These are phyloP conservation scores for Salvelinus sp. DNA, from an alignment of 2,113 vertebrate genomes.

Conservation along the genomic window DNA sequence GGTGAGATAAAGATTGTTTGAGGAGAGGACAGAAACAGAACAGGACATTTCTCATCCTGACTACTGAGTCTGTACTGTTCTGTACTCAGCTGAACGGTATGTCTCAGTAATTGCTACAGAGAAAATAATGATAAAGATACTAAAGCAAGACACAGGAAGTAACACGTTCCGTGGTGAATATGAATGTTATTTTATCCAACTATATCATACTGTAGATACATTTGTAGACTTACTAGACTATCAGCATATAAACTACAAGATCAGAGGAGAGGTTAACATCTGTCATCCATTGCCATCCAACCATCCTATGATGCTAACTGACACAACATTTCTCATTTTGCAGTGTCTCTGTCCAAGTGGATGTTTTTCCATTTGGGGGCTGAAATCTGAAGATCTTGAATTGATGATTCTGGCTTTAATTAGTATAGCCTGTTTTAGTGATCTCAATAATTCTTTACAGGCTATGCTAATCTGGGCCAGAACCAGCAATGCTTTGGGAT, in stretches of 20 bases:
- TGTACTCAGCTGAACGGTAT: background rate
- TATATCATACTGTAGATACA: background rate
- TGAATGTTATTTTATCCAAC: background rate
- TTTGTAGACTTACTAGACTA: background rate
- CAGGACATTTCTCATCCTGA: background rate
- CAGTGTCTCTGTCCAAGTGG: constrained; percentile 30
- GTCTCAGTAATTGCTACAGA: background rate
- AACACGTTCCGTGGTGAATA: background rate
- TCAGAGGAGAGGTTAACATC: background rate
- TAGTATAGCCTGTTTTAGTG: constrained; percentile 87
- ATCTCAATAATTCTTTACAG: constrained; percentile 83
- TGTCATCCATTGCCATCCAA: constrained; percentile 1
- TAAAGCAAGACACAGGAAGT: background rate
- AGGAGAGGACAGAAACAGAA: background rate
- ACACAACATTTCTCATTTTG: constrained; percentile 12
- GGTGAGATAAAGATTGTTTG: background rate
- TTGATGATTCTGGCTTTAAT: constrained; percentile 80
- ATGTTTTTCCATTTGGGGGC: constrained; percentile 17
- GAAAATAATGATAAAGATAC: background rate
- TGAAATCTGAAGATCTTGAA: constrained; percentile 37
- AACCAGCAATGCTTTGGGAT: constrained; percentile 73
- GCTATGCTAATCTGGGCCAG: constrained; percentile 85
- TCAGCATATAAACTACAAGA: background rate
- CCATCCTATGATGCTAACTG: constrained; percentile 26
- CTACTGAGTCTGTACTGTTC: background rate